These are phyloP conservation scores for Drosophila anomalata DNA, from an alignment of 2,888 invertebrate species.

Conservation along the genomic window DNA sequence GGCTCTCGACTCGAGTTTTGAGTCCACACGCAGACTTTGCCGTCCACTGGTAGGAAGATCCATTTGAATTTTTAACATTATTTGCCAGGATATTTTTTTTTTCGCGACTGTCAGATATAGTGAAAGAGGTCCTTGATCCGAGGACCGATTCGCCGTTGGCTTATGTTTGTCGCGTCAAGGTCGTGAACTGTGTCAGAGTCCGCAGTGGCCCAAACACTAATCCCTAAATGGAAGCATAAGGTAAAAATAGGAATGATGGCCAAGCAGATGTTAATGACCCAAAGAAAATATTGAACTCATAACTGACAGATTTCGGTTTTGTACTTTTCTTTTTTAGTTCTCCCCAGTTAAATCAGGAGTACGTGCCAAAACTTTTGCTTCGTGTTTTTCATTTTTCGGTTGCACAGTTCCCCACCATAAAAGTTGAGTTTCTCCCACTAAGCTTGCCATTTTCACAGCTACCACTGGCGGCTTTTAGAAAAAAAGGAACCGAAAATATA, in stretches of 20 bases:
- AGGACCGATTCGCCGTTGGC: constrained; percentile 2
- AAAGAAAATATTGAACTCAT: constrained; percentile 28
- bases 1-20: constrained; percentile 19
- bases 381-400: constrained; percentile 4
- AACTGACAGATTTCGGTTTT: constrained; percentile 25
- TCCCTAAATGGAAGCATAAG: constrained; percentile 7
- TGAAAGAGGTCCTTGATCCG: constrained; percentile 27
- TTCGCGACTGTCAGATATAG: background rate
- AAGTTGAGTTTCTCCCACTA: constrained; percentile 37
- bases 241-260: background rate
- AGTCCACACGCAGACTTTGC: constrained; percentile 2
- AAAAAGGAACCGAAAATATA: constrained; percentile 40
- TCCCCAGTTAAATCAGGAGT: constrained; percentile 43
- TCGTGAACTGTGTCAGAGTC: constrained; percentile 16
- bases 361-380: constrained; percentile 62
- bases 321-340: background rate
- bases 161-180: constrained; percentile 35
- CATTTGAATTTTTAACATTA: constrained; percentile 46
- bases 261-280: constrained; percentile 36
- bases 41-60: constrained; percentile 15
- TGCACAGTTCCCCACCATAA: constrained; percentile 20
- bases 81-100: constrained; percentile 21
- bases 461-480: constrained; percentile 30
- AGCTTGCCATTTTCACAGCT: constrained; percentile 59
- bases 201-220: background rate